Evolutionary conservation across 1,140 invertebrate genomes (phyloP), one percentile per base, ranked within the genome.

Genomic region (Palaemon carinicauda): DNA sequence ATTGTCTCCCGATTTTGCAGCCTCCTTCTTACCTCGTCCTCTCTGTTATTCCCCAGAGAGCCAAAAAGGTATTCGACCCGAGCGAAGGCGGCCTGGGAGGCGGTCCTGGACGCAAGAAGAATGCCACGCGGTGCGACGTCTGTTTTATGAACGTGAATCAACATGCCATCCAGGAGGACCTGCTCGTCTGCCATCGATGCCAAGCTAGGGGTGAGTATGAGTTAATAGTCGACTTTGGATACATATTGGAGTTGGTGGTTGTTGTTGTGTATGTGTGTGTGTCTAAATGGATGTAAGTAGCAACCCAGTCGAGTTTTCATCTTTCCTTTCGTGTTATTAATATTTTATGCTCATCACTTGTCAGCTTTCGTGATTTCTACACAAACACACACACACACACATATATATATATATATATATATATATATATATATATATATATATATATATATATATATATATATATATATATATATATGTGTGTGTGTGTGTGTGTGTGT

Each of bases 181-280:
- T 89, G 53, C 65, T 89, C 24, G 84, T 89, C 24, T 89, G 88
- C 52, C 83, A 89, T 29, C 29, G 84, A 21, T 89, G 88, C 51
- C 78, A 78, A 27, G 74, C 84, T 14, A 82, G 84, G 80, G 88
- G 88, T 89, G 51, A 87, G 60, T 17, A 41, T 15, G 31, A 10
- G n/a, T n/a, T n/a, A n/a, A n/a, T n/a, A n/a, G n/a, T n/a, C n/a
- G n/a, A n/a, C n/a, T n/a, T n/a, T n/a, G n/a, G n/a, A n/a, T n/a
- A n/a, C n/a, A n/a, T n/a, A n/a, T n/a, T n/a, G n/a, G n/a, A n/a
- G n/a, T n/a, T n/a, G n/a, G n/a, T n/a, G n/a, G n/a, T n/a, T n/a
- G n/a, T n/a, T n/a, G n/a, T n/a, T n/a, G n/a, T n/a, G n/a, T n/a
- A n/a, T n/a, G n/a, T n/a, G n/a, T n/a, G n/a, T n/a, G n/a, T n/a